Conservation (phyloP, 2,888 invertebrate species). For the Spisula subtruncata region DNA sequence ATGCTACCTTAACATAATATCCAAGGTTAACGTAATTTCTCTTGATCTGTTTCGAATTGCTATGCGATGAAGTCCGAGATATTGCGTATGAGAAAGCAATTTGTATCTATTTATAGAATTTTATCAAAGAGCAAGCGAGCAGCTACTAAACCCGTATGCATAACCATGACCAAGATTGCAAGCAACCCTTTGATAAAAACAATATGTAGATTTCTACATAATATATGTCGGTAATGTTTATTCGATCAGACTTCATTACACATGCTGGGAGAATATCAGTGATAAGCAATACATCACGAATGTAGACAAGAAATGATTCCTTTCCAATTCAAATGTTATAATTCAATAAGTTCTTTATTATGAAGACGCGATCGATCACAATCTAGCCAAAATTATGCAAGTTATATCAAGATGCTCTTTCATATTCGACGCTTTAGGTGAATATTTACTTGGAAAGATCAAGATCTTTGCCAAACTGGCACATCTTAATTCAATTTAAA, state of each 20-base stretch:
- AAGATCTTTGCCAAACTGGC: neutral
- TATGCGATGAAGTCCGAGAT: too few species aligned
- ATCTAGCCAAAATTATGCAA: conserved; percentile 5
- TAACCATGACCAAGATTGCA: too few species aligned
- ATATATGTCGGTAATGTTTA: neutral
- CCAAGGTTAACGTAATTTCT: too few species aligned
- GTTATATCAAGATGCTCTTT: neutral
- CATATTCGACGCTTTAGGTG: neutral
- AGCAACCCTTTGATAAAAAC: too few species aligned
- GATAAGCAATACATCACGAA: conserved; percentile 1
- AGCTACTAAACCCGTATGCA: too few species aligned
- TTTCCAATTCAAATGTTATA: conserved; percentile 18
- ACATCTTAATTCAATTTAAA: neutral
- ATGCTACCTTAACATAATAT: too few species aligned
- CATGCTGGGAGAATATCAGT: neutral
- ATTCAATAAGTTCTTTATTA: conserved; percentile 7
- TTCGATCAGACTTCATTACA: neutral
- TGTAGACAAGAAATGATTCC: neutral
- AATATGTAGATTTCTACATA: neutral
- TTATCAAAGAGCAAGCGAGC: too few species aligned
- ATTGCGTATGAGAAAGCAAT: too few species aligned
- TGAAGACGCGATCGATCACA: conserved; percentile 11
- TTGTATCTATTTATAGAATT: too few species aligned
- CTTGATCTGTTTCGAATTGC: too few species aligned
- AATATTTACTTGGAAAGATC: neutral